A percentile compares a stretch with the other conserved stretches of the same genome.
These are phyloP conservation scores for Pogonus chalceus DNA, from an alignment of 1,140 invertebrate genomes.

Conservation along the genomic window DNA sequence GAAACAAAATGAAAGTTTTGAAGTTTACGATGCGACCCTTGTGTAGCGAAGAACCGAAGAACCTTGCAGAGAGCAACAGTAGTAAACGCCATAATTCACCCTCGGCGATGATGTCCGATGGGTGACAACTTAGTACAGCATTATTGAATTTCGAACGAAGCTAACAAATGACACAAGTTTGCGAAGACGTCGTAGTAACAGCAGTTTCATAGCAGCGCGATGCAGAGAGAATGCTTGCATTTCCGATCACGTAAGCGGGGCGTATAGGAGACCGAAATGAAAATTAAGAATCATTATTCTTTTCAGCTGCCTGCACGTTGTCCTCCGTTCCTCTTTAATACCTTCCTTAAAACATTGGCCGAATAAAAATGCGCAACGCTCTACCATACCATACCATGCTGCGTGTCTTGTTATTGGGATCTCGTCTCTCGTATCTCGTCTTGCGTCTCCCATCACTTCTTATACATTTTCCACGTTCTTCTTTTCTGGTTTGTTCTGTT, in stretches of 20 bases:
- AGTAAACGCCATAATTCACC: slow-evolving; percentile 30
- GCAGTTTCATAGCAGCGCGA: too few relatives aligned
- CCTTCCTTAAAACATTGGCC: slow-evolving; percentile 34
- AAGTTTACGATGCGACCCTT: too few relatives aligned
- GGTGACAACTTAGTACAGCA: slow-evolving; percentile 32
- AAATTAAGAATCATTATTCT: slow-evolving; percentile 39
- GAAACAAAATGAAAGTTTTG: too few relatives aligned
- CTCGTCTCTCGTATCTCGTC: too few relatives aligned
- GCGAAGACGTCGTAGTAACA: slow-evolving; percentile 27
- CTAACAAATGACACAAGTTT: slow-evolving; percentile 32
- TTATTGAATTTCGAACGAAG: slow-evolving; percentile 36
- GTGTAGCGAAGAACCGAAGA: too few relatives aligned
- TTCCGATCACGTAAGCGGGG: slow-evolving; percentile 32
- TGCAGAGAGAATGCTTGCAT: slow-evolving; percentile 29
- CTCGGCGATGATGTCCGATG: slow-evolving; percentile 31
- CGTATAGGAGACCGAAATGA: slow-evolving; percentile 36
- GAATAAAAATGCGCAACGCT: slow-evolving; percentile 23
- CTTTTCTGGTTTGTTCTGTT: too few relatives aligned
- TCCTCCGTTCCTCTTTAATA: slow-evolving; percentile 32
- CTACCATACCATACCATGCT: too few relatives aligned
- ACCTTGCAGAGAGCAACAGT: too few relatives aligned
- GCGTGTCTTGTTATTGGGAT: too few relatives aligned
- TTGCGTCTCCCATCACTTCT: too few relatives aligned
- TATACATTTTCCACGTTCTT: too few relatives aligned
- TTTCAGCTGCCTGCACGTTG: slow-evolving; percentile 36